Evolutionary conservation across 2,113 vertebrate genomes (phyloP).

Genomic region (Nannospalax galili): DNA sequence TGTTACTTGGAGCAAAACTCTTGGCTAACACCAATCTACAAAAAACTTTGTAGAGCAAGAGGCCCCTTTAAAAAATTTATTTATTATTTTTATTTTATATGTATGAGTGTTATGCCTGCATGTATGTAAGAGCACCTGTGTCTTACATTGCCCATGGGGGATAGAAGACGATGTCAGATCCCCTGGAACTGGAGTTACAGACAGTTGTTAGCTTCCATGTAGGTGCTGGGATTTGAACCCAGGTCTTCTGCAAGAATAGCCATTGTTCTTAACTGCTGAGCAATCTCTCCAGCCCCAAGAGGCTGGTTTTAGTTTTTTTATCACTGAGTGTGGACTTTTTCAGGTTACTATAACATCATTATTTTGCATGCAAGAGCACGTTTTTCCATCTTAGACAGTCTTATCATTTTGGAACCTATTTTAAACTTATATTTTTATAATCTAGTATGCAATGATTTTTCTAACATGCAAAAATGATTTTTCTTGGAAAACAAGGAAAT

Average conservation of each 20-base stretch:
- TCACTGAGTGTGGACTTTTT: background rate
- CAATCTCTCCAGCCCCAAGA: too few species aligned
- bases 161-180: too few species aligned
- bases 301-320: background rate
- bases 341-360: background rate
- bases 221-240: too few species aligned
- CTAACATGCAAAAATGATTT: background rate
- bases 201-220: too few species aligned
- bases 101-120: too few species aligned
- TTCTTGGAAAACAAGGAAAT: slow-evolving; percentile 20
- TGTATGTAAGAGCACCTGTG: too few species aligned
- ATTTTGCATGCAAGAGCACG: background rate
- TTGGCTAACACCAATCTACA: background rate
- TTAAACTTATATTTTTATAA: background rate
- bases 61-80: background rate
- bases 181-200: too few species aligned
- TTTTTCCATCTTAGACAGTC: background rate
- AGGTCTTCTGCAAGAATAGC: too few species aligned
- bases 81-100: too few species aligned
- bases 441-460: background rate
- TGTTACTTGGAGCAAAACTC: background rate
- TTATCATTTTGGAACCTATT: background rate
- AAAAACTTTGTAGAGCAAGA: background rate
- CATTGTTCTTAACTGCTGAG: too few species aligned
- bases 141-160: too few species aligned